phyloP scores from a whole-genome alignment of 2,888 invertebrate species.

The Hyposoter didymator region DNA sequence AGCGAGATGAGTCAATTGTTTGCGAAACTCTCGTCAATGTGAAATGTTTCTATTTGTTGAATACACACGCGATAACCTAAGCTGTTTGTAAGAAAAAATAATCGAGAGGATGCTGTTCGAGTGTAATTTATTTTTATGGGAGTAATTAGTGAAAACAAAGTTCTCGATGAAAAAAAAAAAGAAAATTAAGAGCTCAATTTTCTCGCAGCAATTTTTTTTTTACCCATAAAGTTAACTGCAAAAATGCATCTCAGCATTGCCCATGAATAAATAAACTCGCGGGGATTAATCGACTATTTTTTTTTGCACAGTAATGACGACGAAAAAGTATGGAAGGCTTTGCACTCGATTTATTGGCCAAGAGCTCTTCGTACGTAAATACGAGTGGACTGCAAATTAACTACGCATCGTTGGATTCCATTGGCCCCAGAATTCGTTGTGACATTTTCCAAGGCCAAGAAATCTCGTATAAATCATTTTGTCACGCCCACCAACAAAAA shows the following conservation, averaged over 20 bases:
- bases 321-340: neutral
- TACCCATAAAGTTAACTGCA: neutral
- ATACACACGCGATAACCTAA: neutral
- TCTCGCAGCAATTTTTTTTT: neutral
- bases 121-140: neutral
- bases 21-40: neutral
- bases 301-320: neutral
- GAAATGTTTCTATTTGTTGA: neutral
- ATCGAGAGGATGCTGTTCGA: neutral
- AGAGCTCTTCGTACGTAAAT: neutral
- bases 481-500: conserved; percentile 22
- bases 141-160: neutral
- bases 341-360: neutral
- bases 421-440: neutral
- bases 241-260: neutral
- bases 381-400: neutral
- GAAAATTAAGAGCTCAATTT: neutral
- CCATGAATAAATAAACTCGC: neutral
- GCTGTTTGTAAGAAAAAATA: neutral
- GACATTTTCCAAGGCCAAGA: neutral
- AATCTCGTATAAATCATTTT: conserved; percentile 25
- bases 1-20: neutral
- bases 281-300: neutral
- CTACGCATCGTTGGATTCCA: neutral
- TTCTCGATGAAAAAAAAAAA: neutral